A percentile compares a stretch with the other conserved stretches of the same genome.
Conservation (phyloP, 2,797 vertebrate species). For the Pogonophryne albipinna region DNA sequence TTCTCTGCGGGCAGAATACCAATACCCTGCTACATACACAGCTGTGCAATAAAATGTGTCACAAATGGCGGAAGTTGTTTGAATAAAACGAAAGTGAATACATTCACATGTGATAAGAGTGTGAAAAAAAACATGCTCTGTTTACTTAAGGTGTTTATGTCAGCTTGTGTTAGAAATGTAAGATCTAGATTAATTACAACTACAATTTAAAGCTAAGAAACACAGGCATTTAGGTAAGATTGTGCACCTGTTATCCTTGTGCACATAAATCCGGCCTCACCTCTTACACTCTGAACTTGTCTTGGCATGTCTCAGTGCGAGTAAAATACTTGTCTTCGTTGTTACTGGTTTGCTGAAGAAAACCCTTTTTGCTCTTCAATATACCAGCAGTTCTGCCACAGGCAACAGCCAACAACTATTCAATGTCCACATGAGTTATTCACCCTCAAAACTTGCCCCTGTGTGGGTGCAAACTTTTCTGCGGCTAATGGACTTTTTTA, state of each 20-base stretch:
- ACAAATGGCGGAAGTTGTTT: constrained; percentile 8
- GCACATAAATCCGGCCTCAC: constrained; percentile 25
- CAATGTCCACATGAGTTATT: constrained; percentile 30
- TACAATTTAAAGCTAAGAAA: not conserved
- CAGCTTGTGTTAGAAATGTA: not conserved
- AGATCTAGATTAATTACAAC: not conserved
- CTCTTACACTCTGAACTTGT: constrained; percentile 44
- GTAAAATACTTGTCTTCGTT: constrained; percentile 14
- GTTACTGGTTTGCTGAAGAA: constrained; percentile 21
- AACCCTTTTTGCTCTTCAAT: constrained; percentile 22
- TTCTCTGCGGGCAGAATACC: constrained; percentile 6
- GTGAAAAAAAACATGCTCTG: not conserved
- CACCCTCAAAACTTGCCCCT: constrained; percentile 14
- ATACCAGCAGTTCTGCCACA: constrained; percentile 41
- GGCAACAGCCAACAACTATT: constrained; percentile 51
- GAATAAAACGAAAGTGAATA: constrained; percentile 6
- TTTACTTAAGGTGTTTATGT: constrained; percentile 2
- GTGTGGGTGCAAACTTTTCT: constrained; percentile 27
- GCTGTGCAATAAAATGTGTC: constrained; percentile 3
- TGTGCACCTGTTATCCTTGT: constrained; percentile 59
- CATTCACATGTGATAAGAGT: not conserved
- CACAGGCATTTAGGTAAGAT: not conserved
- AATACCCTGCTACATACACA: not conserved
- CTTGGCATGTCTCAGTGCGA: constrained; percentile 39
- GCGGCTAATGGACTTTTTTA: constrained; percentile 64